Base-by-base conservation (phyloP, 1,140 invertebrate species). In the Macrobrachium nipponense region DNA sequence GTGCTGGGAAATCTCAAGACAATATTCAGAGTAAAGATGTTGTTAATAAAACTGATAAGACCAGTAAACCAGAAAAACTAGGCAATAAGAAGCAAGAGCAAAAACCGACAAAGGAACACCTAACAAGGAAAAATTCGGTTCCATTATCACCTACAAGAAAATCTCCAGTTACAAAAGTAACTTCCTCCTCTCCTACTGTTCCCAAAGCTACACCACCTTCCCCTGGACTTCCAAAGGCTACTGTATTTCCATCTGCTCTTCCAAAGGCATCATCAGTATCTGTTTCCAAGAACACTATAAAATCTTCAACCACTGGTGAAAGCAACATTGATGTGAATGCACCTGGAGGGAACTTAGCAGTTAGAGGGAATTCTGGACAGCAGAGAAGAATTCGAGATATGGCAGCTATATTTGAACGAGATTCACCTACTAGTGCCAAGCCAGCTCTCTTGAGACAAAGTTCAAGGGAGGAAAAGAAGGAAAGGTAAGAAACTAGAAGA, bases 351-450 rank as follows among this genome's bases (percentile, higher is more conserved):
- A 85, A 78, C 68, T 18, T 78, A 17, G 77, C 84, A 60, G 77
- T 68, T 6, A 86, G 84, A 62, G 83, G 76, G 36, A 86, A 80
- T 58, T 11, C 77, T 73, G 81, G 82, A 27, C 88, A 87, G 20
- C 88, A 85, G 76, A 84, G 86, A 72, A 66, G 86, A 43, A 89
- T 89, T 61, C 77, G 81, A 66, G 88, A 89, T 60, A 89, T 89
- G 86, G 84, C 84, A 76, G 88, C 88, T 27, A 84, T 89, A 36
- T 89, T 89, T 85, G 88, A 89, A 72, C 79, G 84, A 20, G 84
- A 86, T 59, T 86, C 84, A 43, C 84, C 84, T 43, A 73, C 84
- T 62, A 80, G 84, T 79, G 59, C 77, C 77, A 86, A 86, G 59
- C 84, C 77, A 80, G 66, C 77, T 80, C 68, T 86, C 61, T 58